Evolutionary conservation across 2,113 vertebrate genomes (phyloP), one percentile per base, ranked within the genome.

Genomic region (Xiphophorus hellerii): DNA sequence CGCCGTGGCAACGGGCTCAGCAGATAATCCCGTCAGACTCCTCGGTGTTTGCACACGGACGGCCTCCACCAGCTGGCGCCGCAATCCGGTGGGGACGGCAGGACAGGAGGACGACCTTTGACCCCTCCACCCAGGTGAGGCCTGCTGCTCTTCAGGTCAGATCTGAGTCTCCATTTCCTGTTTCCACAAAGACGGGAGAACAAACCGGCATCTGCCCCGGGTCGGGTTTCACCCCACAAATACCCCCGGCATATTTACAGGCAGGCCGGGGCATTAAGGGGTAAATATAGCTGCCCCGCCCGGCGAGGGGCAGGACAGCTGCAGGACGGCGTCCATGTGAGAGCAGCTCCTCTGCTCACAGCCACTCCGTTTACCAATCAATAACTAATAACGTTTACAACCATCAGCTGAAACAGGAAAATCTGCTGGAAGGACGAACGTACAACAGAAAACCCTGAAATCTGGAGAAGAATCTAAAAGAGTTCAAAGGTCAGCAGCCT

Each of bases 301-400:
- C 74, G n/a, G 63, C 80, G 29, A 5, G 61, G 85, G 48, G 88
- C 83, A 90, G 73, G 83, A 89, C 90, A 92, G 88, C 90, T 92
- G 88, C 66, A 65, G 73, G 15, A 28, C 33, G 11, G 69, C 81
- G 33, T 71, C 0, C 14, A 85, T 69, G 29, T 74, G 60, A 69
- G 60, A 31, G 8, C 63, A 84, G 20, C 75, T 68, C 42, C 13
- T 71, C 51, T 44, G 42, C 42, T 44, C 35, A 37, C 10, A 37
- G 35, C 10, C 10, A 2, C 35, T 11, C 35, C 35, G 2, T 11
- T 37, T 37, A 37, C 35, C 35, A 11, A 42, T 42, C 39, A 15
- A 15, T 42, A 42, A 42, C 39, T 42, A 15, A 42, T 37, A 37
- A 37, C 35, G 10, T 37, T 37, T 37, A 37, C 35, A 11, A 11